phyloP scores from a whole-genome alignment of 2,888 invertebrate genomes.

The Philaethria dido region DNA sequence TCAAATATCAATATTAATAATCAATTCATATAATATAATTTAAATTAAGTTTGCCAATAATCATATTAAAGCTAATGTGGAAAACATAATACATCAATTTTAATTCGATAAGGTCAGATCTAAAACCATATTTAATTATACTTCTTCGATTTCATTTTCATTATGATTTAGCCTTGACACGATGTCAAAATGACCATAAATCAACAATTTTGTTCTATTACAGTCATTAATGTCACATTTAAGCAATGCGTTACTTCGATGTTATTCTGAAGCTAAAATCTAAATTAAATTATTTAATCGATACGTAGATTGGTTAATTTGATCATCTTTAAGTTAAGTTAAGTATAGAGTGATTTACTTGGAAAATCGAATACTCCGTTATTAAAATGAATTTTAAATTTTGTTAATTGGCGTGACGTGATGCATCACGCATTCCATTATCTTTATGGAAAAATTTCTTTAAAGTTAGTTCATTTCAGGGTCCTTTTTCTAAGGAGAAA shows the following conservation, averaged over 20 bases:
- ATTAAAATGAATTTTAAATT: neutral
- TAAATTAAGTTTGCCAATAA: slow-evolving; percentile 9
- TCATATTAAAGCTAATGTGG: neutral
- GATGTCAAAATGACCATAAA: slow-evolving; percentile 34
- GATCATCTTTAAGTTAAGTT: neutral
- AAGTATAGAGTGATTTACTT: neutral
- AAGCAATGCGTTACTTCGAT: slow-evolving; percentile 3
- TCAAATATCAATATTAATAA: neutral
- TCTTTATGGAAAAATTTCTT: too few species aligned
- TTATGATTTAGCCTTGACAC: slow-evolving; percentile 39
- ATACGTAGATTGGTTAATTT: neutral
- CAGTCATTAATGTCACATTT: slow-evolving; percentile 12
- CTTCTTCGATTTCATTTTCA: slow-evolving; percentile 19
- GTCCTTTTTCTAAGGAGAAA: too few species aligned
- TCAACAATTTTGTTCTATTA: slow-evolving; percentile 26
- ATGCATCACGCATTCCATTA: too few species aligned
- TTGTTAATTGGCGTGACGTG: neutral
- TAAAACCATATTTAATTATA: slow-evolving; percentile 22
- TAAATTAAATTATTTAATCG: slow-evolving; percentile 7
- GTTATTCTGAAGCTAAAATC: neutral
- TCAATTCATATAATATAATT: slow-evolving; percentile 11
- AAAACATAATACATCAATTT: slow-evolving; percentile 21
- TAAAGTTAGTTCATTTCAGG: too few species aligned
- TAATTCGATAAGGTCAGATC: slow-evolving; percentile 16
- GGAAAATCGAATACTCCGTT: neutral